Conservation (phyloP, 2,888 invertebrate species). For the Hoplodrina blanda region DNA sequence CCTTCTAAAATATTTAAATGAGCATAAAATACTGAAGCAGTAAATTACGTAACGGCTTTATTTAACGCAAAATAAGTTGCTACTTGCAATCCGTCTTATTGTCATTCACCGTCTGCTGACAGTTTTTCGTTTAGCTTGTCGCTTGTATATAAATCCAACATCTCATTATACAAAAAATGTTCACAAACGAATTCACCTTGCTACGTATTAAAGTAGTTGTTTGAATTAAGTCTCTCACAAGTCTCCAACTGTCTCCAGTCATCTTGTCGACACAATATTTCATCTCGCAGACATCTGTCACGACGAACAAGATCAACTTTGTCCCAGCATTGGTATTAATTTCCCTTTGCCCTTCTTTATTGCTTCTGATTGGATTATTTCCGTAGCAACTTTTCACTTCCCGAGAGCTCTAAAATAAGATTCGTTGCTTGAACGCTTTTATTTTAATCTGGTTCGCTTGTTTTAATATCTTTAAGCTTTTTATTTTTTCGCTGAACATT, state of each 20-base stretch:
- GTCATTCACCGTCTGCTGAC: conserved; percentile 37
- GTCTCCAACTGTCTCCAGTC: conserved; percentile 64
- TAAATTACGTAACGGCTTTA: conserved; percentile 28
- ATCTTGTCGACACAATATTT: conserved; percentile 79
- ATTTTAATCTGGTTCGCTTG: conserved; percentile 70
- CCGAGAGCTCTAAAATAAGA: conserved; percentile 77
- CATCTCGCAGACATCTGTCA: conserved; percentile 85
- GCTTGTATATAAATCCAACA: conserved; percentile 51
- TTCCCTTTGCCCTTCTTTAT: conserved; percentile 84
- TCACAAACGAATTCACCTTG: conserved; percentile 39
- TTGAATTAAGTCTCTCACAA: conserved; percentile 65
- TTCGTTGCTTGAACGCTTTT: conserved; percentile 71
- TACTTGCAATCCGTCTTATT: conserved; percentile 42
- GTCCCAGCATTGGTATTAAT: conserved; percentile 85
- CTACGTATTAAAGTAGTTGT: conserved; percentile 60
- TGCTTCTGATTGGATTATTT: conserved; percentile 87
- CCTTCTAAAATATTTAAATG: conserved; percentile 38
- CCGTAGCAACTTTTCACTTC: conserved; percentile 81
- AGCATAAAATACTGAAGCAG: conserved; percentile 18
- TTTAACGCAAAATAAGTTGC: conserved; percentile 33
- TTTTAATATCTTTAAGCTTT: conserved; percentile 65
- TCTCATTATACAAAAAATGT: conserved; percentile 47
- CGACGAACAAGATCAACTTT: conserved; percentile 82
- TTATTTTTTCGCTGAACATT: conserved; percentile 59
- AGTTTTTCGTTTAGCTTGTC: conserved; percentile 41